Base-by-base conservation (phyloP, 2,797 vertebrate species). In the Pelobates cultripes region DNA sequence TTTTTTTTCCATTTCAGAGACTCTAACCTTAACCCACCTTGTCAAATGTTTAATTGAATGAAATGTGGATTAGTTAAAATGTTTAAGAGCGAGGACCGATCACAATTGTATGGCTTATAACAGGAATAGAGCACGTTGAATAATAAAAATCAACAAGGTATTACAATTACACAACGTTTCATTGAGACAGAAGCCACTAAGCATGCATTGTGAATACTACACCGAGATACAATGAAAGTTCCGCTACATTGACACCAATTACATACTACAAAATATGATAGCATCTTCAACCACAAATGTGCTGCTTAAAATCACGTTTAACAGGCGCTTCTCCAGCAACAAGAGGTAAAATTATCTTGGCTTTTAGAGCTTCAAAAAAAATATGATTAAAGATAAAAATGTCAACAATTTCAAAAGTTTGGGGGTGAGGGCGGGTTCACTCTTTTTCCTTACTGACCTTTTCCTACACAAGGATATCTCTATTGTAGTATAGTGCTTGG, bases 41-140 rank as follows among this genome's bases (percentile, higher is more conserved):
- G 77, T 79, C 81, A 83, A 74, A 83, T 45, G 81, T 83, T 83
- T 83, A 75, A 79, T 83, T 70, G 70, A 51, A 83, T 79, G 60
- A 83, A 83, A 75, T 71, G 76, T 78, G 43, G 71, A 66, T 45
- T 55, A 28, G 55, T 79, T 79, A 12, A 66, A 75, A 75, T 15
- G 45, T 15, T 71, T 40, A 41, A 60, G 66, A 64, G 72, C 73
- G 68, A 72, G 73, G 28, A 13, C 41, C 47, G 41, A 28, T 76
- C 77, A 64, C 68, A 47, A 76, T 75, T 75, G 68, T 79, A 51
- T 7, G 71, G 71, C 79, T 79, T 67, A 71, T 60, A 71, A 76
- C 67, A 72, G 73, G 44, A 84, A 74, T 42, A 44, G 47, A 40
- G 74, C 51, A 10, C 17, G 75, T 82, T 71, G 72, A 79, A 83